Percentiles rank a stretch among this genome's conserved stretches.
phyloP scores from a whole-genome alignment of 2,113 vertebrate species.

The Nothobranchius kuhntae region DNA sequence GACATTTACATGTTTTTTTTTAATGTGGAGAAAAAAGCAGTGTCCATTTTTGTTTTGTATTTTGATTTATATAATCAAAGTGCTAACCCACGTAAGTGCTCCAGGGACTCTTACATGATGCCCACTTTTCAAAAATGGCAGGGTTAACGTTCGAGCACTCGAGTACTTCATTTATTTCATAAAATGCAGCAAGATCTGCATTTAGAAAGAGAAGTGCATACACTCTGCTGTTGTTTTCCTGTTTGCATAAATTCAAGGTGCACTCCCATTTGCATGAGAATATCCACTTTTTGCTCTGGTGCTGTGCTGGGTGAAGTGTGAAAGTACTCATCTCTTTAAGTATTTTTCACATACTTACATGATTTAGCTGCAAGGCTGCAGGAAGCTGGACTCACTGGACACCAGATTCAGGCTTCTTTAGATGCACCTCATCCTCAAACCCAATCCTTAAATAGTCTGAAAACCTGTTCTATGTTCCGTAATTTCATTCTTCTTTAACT shows the following conservation, averaged over 20 bases:
- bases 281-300: conserved; percentile 32
- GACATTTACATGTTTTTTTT: background rate
- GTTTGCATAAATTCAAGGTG: conserved; percentile 56
- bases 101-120: background rate
- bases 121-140: conserved; percentile 14
- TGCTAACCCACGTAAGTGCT: background rate
- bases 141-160: conserved; percentile 20
- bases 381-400: background rate
- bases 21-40: background rate
- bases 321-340: conserved; percentile 11
- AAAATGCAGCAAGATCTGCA: conserved; percentile 13
- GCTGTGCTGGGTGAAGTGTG: conserved; percentile 7
- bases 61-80: background rate
- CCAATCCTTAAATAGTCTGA: conserved; percentile 29
- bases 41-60: background rate
- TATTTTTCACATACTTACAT: conserved; percentile 14
- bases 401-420: background rate
- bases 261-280: conserved; percentile 62
- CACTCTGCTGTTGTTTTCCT: conserved; percentile 36
- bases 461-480: conserved; percentile 36
- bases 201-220: conserved; percentile 40
- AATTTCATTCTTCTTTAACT: background rate
- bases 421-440: conserved; percentile 37
- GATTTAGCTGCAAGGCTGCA: background rate
- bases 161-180: conserved; percentile 9